Conservation (phyloP, 2,797 vertebrate genomes). For the Anguilla megastoma region DNA sequence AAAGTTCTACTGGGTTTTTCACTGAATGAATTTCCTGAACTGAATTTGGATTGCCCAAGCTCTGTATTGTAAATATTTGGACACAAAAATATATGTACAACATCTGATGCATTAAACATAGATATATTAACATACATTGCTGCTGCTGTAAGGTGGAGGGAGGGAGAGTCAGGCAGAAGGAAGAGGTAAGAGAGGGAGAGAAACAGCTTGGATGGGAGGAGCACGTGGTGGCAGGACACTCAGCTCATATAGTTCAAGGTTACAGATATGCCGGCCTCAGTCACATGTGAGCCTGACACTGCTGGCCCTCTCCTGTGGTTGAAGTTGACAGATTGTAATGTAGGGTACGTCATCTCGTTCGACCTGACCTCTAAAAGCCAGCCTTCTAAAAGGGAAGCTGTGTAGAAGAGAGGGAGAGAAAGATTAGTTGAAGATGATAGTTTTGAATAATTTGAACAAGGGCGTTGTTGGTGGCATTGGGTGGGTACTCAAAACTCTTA, state of each 20-base stretch:
- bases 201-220: not conserved
- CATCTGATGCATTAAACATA: not conserved
- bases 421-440: not conserved
- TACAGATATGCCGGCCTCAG: not conserved
- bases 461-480: not conserved
- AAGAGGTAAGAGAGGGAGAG: not conserved
- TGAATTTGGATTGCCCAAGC: not conserved
- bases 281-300: not conserved
- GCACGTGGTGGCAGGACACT: not conserved
- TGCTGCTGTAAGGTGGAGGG: not conserved
- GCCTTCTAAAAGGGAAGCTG: not conserved
- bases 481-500: not conserved
- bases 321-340: not conserved
- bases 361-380: not conserved
- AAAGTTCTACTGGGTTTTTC: not conserved
- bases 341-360: not conserved
- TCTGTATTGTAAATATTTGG: not conserved
- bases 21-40: not conserved
- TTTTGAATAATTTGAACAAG: not conserved
- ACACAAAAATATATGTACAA: not conserved
- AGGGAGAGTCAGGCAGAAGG: too few relatives aligned
- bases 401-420: not conserved
- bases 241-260: not conserved
- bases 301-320: constrained; percentile 5
- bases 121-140: not conserved